Evolutionary conservation across 2,113 vertebrate genomes (phyloP).

Genomic region (Promerops cafer): DNA sequence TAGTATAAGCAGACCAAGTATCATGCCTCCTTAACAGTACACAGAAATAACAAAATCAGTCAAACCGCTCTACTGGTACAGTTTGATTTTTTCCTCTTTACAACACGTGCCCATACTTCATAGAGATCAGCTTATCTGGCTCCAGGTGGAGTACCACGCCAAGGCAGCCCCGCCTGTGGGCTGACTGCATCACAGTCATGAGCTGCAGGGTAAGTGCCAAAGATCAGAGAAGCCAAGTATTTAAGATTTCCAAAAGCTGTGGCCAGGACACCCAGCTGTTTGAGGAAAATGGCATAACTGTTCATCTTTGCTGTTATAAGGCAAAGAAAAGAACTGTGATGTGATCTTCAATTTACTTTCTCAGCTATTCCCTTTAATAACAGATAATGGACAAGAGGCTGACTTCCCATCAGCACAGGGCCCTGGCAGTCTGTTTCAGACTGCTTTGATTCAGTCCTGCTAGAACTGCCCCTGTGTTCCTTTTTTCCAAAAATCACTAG

Average conservation of each 20-base stretch:
- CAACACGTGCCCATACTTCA: background rate
- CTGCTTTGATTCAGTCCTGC: background rate
- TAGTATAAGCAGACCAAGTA: background rate
- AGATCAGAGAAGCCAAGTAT: background rate
- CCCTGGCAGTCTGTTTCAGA: background rate
- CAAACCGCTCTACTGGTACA: background rate
- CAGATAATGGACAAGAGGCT: background rate
- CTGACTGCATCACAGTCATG: background rate
- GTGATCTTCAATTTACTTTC: background rate
- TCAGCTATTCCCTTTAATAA: background rate
- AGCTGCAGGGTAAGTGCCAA: background rate
- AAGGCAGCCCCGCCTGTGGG: background rate
- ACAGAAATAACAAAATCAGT: background rate
- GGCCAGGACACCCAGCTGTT: background rate
- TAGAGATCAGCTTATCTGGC: background rate
- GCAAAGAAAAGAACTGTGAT: background rate
- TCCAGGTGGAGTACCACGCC: background rate
- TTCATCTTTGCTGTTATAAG: background rate
- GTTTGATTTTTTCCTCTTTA: background rate
- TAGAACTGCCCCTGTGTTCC: background rate
- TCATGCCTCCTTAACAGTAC: background rate
- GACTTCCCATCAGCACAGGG: background rate
- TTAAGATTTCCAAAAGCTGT: background rate
- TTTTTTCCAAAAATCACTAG: background rate
- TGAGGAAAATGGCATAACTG: background rate